phyloP scores from a whole-genome alignment of 2,888 invertebrate species.

The Polymixis flavicincta region DNA sequence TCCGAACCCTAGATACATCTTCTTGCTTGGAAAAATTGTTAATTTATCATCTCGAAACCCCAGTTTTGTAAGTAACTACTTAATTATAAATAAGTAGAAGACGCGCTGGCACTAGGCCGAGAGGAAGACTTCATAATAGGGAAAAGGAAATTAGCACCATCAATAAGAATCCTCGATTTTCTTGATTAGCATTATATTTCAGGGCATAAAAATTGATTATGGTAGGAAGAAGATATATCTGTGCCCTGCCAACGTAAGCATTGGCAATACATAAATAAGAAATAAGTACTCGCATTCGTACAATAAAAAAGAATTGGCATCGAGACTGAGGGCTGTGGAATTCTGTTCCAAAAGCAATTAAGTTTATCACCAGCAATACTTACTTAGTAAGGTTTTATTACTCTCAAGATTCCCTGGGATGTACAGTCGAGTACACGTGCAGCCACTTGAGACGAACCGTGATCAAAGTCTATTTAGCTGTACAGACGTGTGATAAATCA shows the following conservation, averaged over 20 bases:
- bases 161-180: conserved; percentile 2
- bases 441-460: conserved; percentile 30
- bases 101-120: conserved; percentile 1
- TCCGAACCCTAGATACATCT: neutral
- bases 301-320: no score
- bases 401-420: neutral
- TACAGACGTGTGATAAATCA: conserved; percentile 56
- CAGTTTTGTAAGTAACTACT: neutral
- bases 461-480: conserved; percentile 32
- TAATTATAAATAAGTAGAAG: conserved; percentile 10
- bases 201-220: neutral
- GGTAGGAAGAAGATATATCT: neutral
- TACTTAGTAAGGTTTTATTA: conserved; percentile 4
- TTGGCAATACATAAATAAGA: neutral
- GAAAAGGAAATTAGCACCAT: conserved; percentile 10
- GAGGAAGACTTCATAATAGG: neutral
- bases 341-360: conserved; percentile 24
- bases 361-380: conserved; percentile 10
- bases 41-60: neutral
- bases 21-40: neutral
- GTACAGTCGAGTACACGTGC: conserved; percentile 26
- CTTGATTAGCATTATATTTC: conserved; percentile 2
- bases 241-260: no score
- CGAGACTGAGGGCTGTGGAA: neutral
- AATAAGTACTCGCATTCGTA: conserved; percentile 3